These are phyloP conservation scores for Rhopalosiphum padi DNA, from an alignment of 1,140 invertebrate genomes.

Conservation along the genomic window DNA sequence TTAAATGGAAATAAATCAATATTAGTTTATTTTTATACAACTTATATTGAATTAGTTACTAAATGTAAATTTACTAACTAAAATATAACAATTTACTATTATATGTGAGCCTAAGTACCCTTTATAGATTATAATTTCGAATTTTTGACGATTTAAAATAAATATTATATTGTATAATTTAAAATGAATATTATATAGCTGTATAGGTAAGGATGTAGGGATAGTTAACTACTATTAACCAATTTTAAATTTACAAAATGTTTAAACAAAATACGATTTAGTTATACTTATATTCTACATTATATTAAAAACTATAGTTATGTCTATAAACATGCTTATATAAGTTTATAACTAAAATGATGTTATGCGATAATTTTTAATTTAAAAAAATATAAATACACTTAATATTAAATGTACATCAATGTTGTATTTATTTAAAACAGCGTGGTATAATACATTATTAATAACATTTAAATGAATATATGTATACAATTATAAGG, in stretches of 20 bases:
- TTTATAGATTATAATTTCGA: not conserved
- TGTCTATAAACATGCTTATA: not conserved
- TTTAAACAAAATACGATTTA: not conserved
- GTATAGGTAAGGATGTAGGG: not conserved
- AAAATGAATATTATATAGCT: not conserved
- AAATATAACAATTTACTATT: not conserved
- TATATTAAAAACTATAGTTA: not conserved
- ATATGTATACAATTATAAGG: not conserved
- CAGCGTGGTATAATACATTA: not conserved
- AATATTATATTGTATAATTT: not conserved
- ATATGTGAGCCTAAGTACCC: not conserved
- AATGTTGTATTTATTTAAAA: not conserved
- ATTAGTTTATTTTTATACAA: not conserved
- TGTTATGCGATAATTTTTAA: not conserved
- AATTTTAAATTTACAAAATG: not conserved
- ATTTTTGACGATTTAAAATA: not conserved
- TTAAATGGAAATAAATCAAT: not conserved
- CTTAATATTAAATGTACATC: not conserved
- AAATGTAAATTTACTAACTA: not conserved
- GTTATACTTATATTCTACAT: not conserved
- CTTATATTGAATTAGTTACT: not conserved
- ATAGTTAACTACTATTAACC: not conserved
- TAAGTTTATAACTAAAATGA: not conserved
- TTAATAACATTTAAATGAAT: not conserved
- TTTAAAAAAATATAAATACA: not conserved